phyloP scores from a whole-genome alignment of 2,113 vertebrate species.

The Hipposideros armiger region DNA sequence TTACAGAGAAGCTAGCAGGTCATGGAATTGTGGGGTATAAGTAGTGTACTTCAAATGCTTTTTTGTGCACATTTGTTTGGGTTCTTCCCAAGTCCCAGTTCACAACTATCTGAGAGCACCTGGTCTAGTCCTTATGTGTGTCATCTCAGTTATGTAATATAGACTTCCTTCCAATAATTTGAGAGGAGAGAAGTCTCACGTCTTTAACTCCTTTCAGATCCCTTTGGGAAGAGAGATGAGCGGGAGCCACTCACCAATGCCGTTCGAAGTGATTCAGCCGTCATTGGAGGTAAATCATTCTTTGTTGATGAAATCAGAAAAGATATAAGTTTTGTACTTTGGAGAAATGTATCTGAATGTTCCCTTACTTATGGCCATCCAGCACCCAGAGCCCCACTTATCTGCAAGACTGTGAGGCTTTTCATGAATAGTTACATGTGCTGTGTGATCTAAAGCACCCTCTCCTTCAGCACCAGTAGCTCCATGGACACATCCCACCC shows the following conservation, averaged over 20 bases:
- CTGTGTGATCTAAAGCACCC: neutral
- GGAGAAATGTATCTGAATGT: neutral
- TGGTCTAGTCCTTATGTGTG: neutral
- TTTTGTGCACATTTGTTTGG: neutral
- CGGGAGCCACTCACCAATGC: slow-evolving; percentile 90
- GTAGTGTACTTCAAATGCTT: neutral
- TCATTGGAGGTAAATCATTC: slow-evolving; percentile 90
- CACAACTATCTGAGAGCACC: neutral
- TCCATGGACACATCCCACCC: neutral
- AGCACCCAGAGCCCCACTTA: neutral
- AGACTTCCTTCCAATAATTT: neutral
- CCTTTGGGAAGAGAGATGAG: slow-evolving; percentile 93
- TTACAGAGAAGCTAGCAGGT: neutral
- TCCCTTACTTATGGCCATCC: neutral
- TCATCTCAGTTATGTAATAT: neutral
- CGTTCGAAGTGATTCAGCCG: slow-evolving; percentile 92
- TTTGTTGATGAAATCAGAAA: neutral
- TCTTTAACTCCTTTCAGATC: slow-evolving; percentile 88
- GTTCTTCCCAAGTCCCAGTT: neutral
- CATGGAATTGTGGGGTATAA: neutral
- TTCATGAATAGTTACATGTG: neutral
- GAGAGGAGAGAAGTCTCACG: slow-evolving; percentile 22
- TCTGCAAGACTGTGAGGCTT: neutral
- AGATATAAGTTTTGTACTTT: neutral
- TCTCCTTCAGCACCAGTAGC: neutral